These are phyloP conservation scores for Oscheius myriophilus DNA, from an alignment of 2,888 invertebrate genomes.

Conservation along the genomic window DNA sequence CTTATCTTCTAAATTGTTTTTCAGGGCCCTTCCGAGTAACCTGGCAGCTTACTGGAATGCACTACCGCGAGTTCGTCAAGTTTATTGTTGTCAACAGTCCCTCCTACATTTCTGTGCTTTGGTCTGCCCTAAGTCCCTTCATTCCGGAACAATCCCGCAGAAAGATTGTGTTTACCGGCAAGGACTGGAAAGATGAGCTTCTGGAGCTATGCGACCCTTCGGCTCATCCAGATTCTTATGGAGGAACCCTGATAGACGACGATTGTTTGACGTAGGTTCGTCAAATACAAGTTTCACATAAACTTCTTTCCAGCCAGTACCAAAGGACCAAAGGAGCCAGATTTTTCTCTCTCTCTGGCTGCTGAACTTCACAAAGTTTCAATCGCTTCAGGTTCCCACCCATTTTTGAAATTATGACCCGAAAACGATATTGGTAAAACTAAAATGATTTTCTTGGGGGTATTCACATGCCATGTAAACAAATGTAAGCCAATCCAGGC, in stretches of 20 bases:
- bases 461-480: too few species aligned
- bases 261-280: conserved; percentile 28
- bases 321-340: conserved; percentile 40
- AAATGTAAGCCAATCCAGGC: too few species aligned
- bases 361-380: conserved; percentile 50
- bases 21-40: conserved; percentile 57
- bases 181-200: conserved; percentile 52
- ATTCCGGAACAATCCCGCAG: conserved; percentile 47
- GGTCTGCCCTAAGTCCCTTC: conserved; percentile 47
- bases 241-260: conserved; percentile 51
- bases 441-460: too few species aligned
- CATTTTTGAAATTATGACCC: too few species aligned
- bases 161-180: conserved; percentile 43
- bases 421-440: conserved; percentile 39
- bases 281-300: too few species aligned
- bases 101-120: conserved; percentile 53
- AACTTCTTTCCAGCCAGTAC: too few species aligned
- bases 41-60: conserved; percentile 51
- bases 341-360: conserved; percentile 43
- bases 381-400: conserved; percentile 49
- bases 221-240: conserved; percentile 55
- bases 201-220: conserved; percentile 44
- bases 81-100: conserved; percentile 59
- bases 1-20: too few species aligned
- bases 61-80: conserved; percentile 58